phyloP scores from a whole-genome alignment of 2,113 vertebrate genomes.

The Haplochromis burtoni region DNA sequence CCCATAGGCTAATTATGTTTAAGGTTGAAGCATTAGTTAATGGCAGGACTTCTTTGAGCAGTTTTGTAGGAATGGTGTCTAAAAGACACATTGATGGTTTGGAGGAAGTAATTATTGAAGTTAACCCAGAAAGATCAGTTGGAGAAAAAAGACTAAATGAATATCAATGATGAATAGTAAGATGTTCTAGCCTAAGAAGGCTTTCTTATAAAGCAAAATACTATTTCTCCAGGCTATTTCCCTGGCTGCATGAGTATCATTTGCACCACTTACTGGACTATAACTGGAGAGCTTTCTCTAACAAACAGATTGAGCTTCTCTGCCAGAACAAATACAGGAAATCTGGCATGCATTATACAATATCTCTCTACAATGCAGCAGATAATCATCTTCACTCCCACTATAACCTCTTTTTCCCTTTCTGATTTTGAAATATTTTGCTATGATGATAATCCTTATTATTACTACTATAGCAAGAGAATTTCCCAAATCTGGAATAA shows the following conservation, averaged over 20 bases:
- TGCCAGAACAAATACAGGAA: neutral
- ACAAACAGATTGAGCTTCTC: neutral
- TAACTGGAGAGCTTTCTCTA: neutral
- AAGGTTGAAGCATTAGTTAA: neutral
- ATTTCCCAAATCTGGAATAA: neutral
- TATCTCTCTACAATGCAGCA: neutral
- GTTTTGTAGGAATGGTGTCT: neutral
- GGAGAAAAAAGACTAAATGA: neutral
- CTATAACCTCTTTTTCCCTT: rapidly evolving
- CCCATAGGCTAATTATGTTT: neutral
- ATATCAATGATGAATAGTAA: neutral
- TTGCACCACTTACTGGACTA: neutral
- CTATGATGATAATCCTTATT: neutral
- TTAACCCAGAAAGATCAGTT: neutral
- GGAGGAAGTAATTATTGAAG: neutral
- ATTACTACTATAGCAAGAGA: neutral
- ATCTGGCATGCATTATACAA: neutral
- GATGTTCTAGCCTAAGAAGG: neutral
- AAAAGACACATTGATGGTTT: neutral
- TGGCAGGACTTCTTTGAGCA: neutral
- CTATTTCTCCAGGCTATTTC: rapidly evolving
- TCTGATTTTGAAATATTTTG: neutral
- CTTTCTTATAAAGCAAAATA: neutral
- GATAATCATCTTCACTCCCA: neutral
- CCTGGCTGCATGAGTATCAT: neutral